Conservation (phyloP, 2,888 invertebrate species). For the Synergus gifuensis region DNA sequence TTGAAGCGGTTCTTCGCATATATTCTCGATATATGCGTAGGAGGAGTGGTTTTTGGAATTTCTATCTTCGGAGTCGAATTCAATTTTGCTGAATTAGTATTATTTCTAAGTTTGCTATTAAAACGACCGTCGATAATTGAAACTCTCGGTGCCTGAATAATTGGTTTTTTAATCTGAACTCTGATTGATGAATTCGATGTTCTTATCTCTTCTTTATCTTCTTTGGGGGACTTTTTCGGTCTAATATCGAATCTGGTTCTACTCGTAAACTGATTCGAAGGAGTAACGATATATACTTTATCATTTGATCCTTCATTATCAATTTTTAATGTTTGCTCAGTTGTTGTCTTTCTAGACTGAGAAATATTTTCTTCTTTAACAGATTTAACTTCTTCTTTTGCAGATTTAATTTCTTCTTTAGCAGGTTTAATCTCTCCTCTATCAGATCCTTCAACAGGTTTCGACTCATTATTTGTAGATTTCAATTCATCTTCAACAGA, state of each 20-base stretch:
- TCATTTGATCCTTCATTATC: not conserved
- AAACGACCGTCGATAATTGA: not conserved
- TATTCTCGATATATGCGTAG: constrained; percentile 19
- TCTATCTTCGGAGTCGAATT: not conserved
- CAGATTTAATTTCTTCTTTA: not conserved
- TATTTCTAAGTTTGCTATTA: constrained; percentile 5
- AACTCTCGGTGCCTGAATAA: not conserved
- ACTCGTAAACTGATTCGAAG: not conserved
- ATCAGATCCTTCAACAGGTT: not conserved
- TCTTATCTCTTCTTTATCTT: not conserved
- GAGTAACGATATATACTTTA: not conserved
- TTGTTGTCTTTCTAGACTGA: not conserved
- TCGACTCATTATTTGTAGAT: not conserved
- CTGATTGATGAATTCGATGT: constrained; percentile 7
- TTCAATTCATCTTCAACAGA: not conserved
- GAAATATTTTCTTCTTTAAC: not conserved
- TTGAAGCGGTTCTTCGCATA: not conserved
- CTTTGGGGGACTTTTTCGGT: not conserved
- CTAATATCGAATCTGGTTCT: not conserved
- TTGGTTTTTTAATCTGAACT: not conserved
- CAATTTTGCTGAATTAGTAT: not conserved
- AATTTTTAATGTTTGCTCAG: not conserved
- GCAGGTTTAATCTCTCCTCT: not conserved
- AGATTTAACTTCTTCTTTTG: not conserved
- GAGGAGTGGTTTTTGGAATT: not conserved